Base-by-base conservation (phyloP, 1,140 invertebrate species). In the Aphelinus atriplicis region DNA sequence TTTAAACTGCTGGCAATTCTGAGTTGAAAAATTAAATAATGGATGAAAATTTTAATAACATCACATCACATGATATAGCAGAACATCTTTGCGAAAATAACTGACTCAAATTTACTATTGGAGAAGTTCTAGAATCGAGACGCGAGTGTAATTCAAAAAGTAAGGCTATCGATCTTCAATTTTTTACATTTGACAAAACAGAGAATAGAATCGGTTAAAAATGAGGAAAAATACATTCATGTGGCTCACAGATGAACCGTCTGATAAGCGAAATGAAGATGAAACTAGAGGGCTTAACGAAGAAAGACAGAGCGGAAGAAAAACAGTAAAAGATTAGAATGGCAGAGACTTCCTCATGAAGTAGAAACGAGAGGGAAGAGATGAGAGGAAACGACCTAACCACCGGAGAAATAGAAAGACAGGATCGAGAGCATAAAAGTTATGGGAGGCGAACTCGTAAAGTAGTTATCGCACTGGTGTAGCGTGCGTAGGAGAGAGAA, bases 381-480 rank as follows among this genome's bases (percentile, higher is more conserved):
- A n/a, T n/a, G n/a, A 66, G 46, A 65, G 55, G 57, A 61, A 69
- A 67, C 46, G 65, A 75, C 6, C 66, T 69, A 69, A 63, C 60
- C 62, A 53, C 51, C 48, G 69, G 62, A 61, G 69, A 57, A 70
- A 75, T 75, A 70, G 73, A 75, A 75, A 75, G 73, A 58, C 67
- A 64, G 73, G 42, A 75, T 75, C 73, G 73, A 71, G 69, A 75
- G 67, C 71, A 75, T 75, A 75, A 75, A 75, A 75, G 73, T 75
- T 75, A 75, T 75, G 67, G 73, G 62, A 46, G 73, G 67, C 50
- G 73, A 75, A 75, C 73, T 75, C 73, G 73, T 75, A 75, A 75
- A 75, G 73, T 66, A 75, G 73, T 75, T 75, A 75, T 75, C 73
- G 73, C 68, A 57, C 67, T 58, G 53, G 53, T 70, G 55, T 74